Percentiles rank a stretch among this genome's conserved stretches.
Evolutionary conservation across 2,888 invertebrate species (phyloP).

Genomic region (Ligdia adustata): DNA sequence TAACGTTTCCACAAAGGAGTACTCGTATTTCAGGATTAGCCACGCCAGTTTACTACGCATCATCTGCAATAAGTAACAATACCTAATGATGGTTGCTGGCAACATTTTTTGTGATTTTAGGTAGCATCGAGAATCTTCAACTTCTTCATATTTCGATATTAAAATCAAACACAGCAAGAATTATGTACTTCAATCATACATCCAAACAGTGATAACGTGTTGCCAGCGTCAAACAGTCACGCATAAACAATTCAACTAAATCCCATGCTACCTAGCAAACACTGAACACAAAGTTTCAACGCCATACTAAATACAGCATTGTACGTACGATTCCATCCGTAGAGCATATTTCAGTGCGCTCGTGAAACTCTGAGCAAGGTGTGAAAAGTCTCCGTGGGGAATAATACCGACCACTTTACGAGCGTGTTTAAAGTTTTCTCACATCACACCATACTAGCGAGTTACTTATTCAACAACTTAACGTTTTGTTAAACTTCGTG

Average conservation of each 20-base stretch:
- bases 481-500: slow-evolving; percentile 13
- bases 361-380: slow-evolving; percentile 22
- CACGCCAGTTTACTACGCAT: no score
- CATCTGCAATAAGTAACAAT: no score
- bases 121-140: no score
- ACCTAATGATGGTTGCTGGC: no score
- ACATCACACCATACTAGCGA: slow-evolving; percentile 17
- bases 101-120: no score
- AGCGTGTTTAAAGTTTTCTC: slow-evolving; percentile 21
- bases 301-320: neutral
- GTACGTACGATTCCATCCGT: neutral
- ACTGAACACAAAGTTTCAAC: slow-evolving; percentile 6
- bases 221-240: no score
- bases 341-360: slow-evolving; percentile 3
- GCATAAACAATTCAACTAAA: neutral
- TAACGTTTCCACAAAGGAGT: no score
- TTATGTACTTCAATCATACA: no score
- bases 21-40: no score
- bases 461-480: slow-evolving; percentile 21
- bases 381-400: slow-evolving; percentile 16
- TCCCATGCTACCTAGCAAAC: neutral
- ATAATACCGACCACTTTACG: slow-evolving; percentile 24
- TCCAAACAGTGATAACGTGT: no score
- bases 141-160: no score
- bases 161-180: no score